Conservation (phyloP, 2,797 vertebrate species). For the Enteromius treurensis region DNA sequence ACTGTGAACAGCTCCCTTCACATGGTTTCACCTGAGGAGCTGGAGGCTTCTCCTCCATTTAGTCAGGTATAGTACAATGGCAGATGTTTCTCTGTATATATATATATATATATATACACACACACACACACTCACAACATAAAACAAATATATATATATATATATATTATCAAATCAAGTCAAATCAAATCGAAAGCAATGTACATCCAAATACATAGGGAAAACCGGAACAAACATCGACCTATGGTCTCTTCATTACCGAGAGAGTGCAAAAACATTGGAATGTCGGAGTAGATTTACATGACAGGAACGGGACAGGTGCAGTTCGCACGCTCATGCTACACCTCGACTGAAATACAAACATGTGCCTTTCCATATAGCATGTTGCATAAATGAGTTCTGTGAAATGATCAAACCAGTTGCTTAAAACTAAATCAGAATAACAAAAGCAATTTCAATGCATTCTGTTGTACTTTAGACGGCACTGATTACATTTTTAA, state of each 20-base stretch:
- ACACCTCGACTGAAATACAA: constrained; percentile 69
- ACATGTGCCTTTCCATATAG: constrained; percentile 73
- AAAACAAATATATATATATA: constrained; percentile 55
- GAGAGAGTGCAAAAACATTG: constrained; percentile 78
- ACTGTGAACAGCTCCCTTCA: constrained; percentile 57
- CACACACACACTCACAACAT: constrained; percentile 61
- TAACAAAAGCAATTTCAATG: constrained; percentile 44
- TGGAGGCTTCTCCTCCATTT: constrained; percentile 64
- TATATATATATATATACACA: constrained; percentile 41
- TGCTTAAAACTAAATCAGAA: constrained; percentile 69
- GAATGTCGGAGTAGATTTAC: constrained; percentile 74
- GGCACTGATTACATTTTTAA: constrained; percentile 65
- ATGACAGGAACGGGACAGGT: constrained; percentile 61
- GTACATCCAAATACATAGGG: constrained; percentile 64
- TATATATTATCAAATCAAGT: constrained; percentile 19
- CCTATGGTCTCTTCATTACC: constrained; percentile 60
- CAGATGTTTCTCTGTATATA: constrained; percentile 62
- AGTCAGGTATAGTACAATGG: constrained; percentile 60
- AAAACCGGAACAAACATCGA: constrained; percentile 20
- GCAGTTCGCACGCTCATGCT: constrained; percentile 39
- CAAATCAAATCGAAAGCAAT: constrained; percentile 71
- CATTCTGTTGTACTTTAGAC: constrained; percentile 65
- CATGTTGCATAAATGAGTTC: constrained; percentile 78
- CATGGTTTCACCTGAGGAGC: constrained; percentile 75
- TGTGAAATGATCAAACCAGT: constrained; percentile 66